phyloP scores from a whole-genome alignment of 1,140 invertebrate species.

The Phocides pigmalion region DNA sequence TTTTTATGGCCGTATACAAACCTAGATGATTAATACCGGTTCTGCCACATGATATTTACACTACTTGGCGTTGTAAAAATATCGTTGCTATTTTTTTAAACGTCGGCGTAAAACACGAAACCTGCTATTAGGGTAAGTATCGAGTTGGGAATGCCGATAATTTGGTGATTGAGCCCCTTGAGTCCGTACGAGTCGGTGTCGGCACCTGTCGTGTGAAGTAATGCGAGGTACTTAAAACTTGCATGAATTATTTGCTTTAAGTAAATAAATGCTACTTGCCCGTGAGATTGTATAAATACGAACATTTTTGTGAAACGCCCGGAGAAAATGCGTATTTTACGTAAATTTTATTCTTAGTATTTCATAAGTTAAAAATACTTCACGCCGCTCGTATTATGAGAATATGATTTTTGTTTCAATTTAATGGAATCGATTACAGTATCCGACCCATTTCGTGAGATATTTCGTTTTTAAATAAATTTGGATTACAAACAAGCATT shows the following conservation, averaged over 20 bases:
- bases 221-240: slow-evolving; percentile 28
- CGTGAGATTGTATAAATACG: slow-evolving; percentile 22
- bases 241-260: slow-evolving; percentile 32
- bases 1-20: slow-evolving; percentile 1
- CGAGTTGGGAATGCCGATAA: slow-evolving; percentile 70
- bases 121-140: slow-evolving; percentile 67
- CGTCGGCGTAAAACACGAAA: slow-evolving; percentile 55
- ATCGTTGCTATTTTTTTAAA: slow-evolving; percentile 65
- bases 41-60: slow-evolving; percentile 62
- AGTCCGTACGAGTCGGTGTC: slow-evolving; percentile 40
- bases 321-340: background rate
- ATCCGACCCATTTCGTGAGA: background rate
- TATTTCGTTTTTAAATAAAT: too few relatives aligned
- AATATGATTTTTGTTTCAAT: background rate
- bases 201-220: slow-evolving; percentile 51
- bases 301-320: slow-evolving; percentile 9
- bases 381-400: background rate
- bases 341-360: slow-evolving; percentile 2
- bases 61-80: slow-evolving; percentile 62
- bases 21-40: slow-evolving; percentile 46
- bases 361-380: background rate
- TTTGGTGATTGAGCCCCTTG: slow-evolving; percentile 70
- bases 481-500: too few relatives aligned
- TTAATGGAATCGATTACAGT: background rate
- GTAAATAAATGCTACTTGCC: slow-evolving; percentile 29